Percentiles rank a stretch among this genome's conserved stretches.
phyloP scores from a whole-genome alignment of 2,888 invertebrate species.

The Coleophora deauratella region DNA sequence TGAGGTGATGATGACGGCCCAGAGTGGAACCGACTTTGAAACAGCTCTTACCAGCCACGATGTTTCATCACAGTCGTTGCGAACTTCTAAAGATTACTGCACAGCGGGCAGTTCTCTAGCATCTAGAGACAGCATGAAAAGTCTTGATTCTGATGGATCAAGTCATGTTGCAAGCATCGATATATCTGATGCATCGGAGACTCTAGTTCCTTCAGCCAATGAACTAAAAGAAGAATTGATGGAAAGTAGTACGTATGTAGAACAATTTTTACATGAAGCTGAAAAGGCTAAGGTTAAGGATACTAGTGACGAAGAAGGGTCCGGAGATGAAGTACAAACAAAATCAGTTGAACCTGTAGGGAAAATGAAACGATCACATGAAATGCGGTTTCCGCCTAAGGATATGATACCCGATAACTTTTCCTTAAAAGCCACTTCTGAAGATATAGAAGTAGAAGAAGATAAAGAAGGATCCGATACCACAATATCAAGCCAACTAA shows the following conservation, averaged over 20 bases:
- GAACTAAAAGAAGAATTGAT: conserved; percentile 84
- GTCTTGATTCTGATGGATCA: conserved; percentile 91
- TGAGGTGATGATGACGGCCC: conserved; percentile 83
- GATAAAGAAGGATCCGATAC: conserved; percentile 60
- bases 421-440: conserved; percentile 49
- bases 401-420: conserved; percentile 68
- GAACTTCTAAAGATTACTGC: conserved; percentile 88
- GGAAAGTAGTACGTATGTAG: conserved; percentile 75
- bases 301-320: conserved; percentile 65
- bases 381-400: conserved; percentile 89
- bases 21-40: conserved; percentile 89
- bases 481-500: conserved; percentile 62
- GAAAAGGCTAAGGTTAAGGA: conserved; percentile 65
- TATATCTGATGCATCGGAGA: conserved; percentile 94
- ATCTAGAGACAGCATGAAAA: conserved; percentile 92
- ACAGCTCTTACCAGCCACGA: conserved; percentile 88
- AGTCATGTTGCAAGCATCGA: conserved; percentile 92
- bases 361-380: conserved; percentile 91
- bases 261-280: conserved; percentile 62
- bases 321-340: conserved; percentile 71
- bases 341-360: conserved; percentile 72
- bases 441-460: conserved; percentile 57
- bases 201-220: conserved; percentile 91
- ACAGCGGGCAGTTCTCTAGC: conserved; percentile 91
- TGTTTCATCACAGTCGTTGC: conserved; percentile 78